These are phyloP conservation scores for Loripinus fragilis DNA, from an alignment of 2,888 invertebrate species.

Conservation along the genomic window DNA sequence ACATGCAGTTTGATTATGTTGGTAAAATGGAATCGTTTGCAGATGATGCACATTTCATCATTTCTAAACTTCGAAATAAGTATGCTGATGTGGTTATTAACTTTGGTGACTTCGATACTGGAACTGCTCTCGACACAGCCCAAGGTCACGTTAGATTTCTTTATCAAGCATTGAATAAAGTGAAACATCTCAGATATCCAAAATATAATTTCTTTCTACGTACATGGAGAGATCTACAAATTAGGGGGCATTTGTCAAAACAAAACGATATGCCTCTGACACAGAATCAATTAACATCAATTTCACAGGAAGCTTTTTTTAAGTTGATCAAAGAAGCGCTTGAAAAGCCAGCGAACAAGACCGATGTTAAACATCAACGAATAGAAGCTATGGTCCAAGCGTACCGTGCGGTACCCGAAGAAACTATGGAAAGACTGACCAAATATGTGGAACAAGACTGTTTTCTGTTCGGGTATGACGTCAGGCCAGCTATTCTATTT, in stretches of 20 bases:
- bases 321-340: conserved; percentile 8
- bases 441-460: background rate
- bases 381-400: conserved; percentile 11
- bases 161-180: background rate
- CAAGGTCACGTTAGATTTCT: background rate
- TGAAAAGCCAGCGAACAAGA: background rate
- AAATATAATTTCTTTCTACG: conserved; percentile 15
- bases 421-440: conserved; percentile 4
- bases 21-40: conserved; percentile 11
- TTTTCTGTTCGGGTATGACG: conserved; percentile 10
- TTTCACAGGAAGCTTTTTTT: conserved; percentile 3
- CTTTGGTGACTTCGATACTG: conserved; percentile 2
- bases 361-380: background rate
- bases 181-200: background rate
- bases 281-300: background rate
- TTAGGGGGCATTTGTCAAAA: conserved; percentile 11
- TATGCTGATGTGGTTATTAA: background rate
- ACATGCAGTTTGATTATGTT: background rate
- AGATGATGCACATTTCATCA: conserved; percentile 6
- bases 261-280: conserved; percentile 4
- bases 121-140: background rate
- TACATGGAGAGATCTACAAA: conserved; percentile 14
- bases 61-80: background rate
- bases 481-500: background rate
- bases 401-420: background rate